These are phyloP conservation scores for Gortyna flavago DNA, from an alignment of 2,888 invertebrate species.

Conservation along the genomic window DNA sequence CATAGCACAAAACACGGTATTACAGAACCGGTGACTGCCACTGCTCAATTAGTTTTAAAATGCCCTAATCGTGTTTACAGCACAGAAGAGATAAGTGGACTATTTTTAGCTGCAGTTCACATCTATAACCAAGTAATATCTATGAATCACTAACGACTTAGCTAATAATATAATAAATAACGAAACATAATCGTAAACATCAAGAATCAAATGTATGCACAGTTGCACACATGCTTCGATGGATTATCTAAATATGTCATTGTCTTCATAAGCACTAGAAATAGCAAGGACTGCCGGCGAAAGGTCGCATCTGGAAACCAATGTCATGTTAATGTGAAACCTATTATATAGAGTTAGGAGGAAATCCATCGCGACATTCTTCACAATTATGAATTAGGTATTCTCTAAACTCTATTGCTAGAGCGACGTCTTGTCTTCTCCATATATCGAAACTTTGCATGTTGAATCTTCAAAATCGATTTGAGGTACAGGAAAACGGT, in stretches of 20 bases:
- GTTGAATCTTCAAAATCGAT: background rate
- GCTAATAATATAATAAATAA: conserved; percentile 29
- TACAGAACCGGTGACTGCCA: background rate
- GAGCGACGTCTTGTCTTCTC: background rate
- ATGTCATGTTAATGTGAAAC: background rate
- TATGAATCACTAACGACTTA: conserved; percentile 39
- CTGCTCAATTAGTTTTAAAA: conserved; percentile 25
- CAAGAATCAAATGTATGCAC: background rate
- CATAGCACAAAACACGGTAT: background rate
- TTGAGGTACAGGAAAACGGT: conserved; percentile 13
- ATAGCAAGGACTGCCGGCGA: background rate
- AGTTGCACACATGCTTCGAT: background rate
- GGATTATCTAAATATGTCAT: background rate
- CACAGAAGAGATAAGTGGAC: conserved; percentile 38
- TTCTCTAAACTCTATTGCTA: background rate
- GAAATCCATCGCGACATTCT: conserved; percentile 3
- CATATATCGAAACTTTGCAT: background rate
- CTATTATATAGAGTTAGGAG: background rate
- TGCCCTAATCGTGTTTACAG: conserved; percentile 17
- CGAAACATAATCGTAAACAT: background rate
- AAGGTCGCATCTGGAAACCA: conserved; percentile 7
- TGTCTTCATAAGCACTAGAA: background rate
- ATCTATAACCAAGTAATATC: conserved; percentile 39
- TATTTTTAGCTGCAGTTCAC: conserved; percentile 47
- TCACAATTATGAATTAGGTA: background rate